These are phyloP conservation scores for Oreochromis niloticus DNA, from an alignment of 2,113 vertebrate species.

Conservation along the genomic window DNA sequence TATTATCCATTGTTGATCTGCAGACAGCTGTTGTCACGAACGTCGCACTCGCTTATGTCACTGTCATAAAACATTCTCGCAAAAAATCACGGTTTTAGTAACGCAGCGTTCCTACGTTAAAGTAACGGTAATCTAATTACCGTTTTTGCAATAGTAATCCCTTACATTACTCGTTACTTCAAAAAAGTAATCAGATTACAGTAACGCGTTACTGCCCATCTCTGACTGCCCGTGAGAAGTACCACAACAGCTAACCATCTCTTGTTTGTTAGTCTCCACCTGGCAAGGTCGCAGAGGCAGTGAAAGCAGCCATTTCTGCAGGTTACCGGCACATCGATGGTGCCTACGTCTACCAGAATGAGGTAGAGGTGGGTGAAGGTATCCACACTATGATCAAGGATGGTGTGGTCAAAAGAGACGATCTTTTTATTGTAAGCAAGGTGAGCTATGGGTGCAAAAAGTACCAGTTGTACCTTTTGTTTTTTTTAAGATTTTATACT, in stretches of 20 bases:
- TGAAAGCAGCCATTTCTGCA: constrained; percentile 70
- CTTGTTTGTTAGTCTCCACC: constrained; percentile 54
- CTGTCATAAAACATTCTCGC: too few relatives aligned
- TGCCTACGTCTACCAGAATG: constrained; percentile 71
- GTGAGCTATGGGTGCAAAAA: constrained; percentile 28
- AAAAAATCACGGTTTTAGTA: too few relatives aligned
- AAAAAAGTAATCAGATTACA: too few relatives aligned
- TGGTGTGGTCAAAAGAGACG: constrained; percentile 69
- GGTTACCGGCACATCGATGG: constrained; percentile 77
- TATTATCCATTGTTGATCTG: too few relatives aligned
- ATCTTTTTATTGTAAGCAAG: constrained; percentile 78
- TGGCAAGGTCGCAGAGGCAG: constrained; percentile 66
- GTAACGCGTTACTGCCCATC: too few relatives aligned
- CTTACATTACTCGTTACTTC: too few relatives aligned
- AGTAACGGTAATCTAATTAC: too few relatives aligned
- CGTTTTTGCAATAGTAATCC: too few relatives aligned
- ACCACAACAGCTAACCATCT: not conserved
- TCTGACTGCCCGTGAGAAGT: not conserved
- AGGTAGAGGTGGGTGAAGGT: constrained; percentile 72
- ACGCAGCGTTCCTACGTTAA: too few relatives aligned
- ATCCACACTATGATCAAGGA: constrained; percentile 58
- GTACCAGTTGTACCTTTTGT: not conserved
- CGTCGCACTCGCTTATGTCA: too few relatives aligned
- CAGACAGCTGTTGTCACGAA: too few relatives aligned
- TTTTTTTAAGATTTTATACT: not conserved